phyloP scores from a whole-genome alignment of 2,797 vertebrate genomes.

The Leptatherina wallacei region DNA sequence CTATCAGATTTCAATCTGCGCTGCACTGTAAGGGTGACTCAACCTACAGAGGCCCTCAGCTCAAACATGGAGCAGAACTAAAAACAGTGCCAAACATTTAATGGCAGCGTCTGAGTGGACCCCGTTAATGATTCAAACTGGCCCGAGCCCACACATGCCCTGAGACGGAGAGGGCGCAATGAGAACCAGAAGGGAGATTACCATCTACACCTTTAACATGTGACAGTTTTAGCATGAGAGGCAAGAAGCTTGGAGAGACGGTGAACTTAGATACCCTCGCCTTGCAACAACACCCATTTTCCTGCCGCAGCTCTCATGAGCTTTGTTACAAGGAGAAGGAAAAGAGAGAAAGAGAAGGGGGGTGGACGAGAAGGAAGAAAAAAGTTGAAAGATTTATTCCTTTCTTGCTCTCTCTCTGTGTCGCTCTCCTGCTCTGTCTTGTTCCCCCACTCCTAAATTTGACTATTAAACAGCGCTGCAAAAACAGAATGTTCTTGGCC shows the following conservation, averaged over 20 bases:
- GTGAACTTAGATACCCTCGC: conserved; percentile 80
- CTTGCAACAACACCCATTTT: conserved; percentile 68
- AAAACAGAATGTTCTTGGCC: conserved; percentile 87
- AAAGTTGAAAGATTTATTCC: conserved; percentile 76
- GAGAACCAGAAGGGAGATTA: conserved; percentile 65
- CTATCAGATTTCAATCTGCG: not conserved
- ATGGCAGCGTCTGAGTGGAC: conserved; percentile 31
- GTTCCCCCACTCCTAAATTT: conserved; percentile 75
- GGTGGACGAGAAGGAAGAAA: conserved; percentile 10
- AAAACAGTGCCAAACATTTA: conserved; percentile 9
- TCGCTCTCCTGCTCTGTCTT: conserved; percentile 66
- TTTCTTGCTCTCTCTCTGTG: conserved; percentile 66
- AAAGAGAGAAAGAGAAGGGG: conserved; percentile 27
- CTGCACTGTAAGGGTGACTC: not conserved
- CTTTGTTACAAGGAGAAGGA: conserved; percentile 52
- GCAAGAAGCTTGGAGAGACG: conserved; percentile 52
- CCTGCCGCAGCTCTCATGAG: conserved; percentile 65
- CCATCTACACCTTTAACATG: conserved; percentile 58
- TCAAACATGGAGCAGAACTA: not conserved
- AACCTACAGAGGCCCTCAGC: conserved; percentile 1
- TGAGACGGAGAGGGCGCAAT: conserved; percentile 24
- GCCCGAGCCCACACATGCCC: conserved; percentile 47
- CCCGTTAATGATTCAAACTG: conserved; percentile 38
- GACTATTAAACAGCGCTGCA: conserved; percentile 82
- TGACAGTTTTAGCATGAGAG: conserved; percentile 45